phyloP scores from a whole-genome alignment of 2,797 vertebrate genomes.

The Brachymystax lenok region DNA sequence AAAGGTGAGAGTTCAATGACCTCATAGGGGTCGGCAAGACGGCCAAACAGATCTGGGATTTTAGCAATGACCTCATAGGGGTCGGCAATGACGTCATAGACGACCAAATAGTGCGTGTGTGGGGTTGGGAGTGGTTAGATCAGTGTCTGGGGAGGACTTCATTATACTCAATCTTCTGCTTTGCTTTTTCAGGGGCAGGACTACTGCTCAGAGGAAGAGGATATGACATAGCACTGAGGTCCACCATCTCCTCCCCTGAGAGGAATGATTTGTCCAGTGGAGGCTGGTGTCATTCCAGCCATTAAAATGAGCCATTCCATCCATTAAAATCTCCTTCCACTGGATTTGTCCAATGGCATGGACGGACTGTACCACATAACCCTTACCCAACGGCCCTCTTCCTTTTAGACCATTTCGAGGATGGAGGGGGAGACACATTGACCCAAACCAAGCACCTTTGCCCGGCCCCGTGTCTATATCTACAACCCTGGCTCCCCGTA shows the following conservation, averaged over 20 bases:
- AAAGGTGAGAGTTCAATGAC: constrained; percentile 79
- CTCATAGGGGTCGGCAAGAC: no score
- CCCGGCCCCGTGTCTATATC: neutral
- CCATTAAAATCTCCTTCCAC: neutral
- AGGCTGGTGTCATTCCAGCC: neutral
- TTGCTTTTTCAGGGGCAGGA: constrained; percentile 83
- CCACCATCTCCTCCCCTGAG: constrained; percentile 24
- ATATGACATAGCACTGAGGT: constrained; percentile 62
- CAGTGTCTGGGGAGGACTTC: neutral
- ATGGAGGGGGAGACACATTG: constrained; percentile 1
- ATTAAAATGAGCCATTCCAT: neutral
- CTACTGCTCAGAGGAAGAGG: constrained; percentile 96
- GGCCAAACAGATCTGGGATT: no score
- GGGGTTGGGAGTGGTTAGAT: no score
- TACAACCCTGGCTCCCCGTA: neutral
- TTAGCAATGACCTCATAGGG: no score
- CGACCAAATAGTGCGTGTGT: no score
- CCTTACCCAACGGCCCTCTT: constrained; percentile 9
- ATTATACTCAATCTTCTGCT: constrained; percentile 2
- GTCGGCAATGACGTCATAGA: no score
- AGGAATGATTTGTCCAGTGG: constrained; percentile 4
- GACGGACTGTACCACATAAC: constrained; percentile 24
- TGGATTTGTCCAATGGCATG: neutral
- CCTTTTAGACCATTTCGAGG: constrained; percentile 20
- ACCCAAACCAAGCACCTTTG: constrained; percentile 11